Conservation (phyloP, 2,113 vertebrate species). For the Dipodomys ordii region DNA sequence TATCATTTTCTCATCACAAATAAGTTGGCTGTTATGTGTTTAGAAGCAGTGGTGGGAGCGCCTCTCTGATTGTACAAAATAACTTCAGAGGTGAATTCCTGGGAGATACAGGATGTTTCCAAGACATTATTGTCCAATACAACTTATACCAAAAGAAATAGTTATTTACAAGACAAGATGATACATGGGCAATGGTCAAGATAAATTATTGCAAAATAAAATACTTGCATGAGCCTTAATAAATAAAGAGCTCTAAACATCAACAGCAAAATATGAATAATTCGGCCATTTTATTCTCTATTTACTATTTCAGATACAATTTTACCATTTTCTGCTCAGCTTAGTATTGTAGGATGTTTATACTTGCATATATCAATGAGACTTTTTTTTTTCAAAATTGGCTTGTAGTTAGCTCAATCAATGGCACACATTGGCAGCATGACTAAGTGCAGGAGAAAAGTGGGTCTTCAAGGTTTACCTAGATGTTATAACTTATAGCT, state of each 20-base stretch:
- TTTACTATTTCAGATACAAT: not conserved
- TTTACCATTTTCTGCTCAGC: not conserved
- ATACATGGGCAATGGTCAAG: not conserved
- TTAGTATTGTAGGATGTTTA: not conserved
- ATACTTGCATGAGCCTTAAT: not conserved
- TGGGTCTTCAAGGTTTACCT: not conserved
- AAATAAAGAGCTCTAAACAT: conserved; percentile 15
- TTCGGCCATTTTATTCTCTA: not conserved
- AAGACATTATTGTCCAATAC: not conserved
- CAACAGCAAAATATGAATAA: not conserved
- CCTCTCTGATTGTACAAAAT: not conserved
- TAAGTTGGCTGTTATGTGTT: not conserved
- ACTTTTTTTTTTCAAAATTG: not conserved
- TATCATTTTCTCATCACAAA: not conserved
- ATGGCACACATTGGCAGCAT: not conserved
- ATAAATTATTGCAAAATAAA: not conserved
- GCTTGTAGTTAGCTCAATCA: not conserved
- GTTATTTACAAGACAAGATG: not conserved
- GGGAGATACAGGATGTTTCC: not conserved
- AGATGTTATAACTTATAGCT: not conserved
- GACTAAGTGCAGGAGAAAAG: not conserved
- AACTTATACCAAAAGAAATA: not conserved
- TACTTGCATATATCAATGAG: not conserved
- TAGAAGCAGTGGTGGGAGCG: not conserved
- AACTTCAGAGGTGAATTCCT: not conserved